Base-by-base conservation (phyloP, 2,888 invertebrate genomes). In the Capitulum mitella region DNA sequence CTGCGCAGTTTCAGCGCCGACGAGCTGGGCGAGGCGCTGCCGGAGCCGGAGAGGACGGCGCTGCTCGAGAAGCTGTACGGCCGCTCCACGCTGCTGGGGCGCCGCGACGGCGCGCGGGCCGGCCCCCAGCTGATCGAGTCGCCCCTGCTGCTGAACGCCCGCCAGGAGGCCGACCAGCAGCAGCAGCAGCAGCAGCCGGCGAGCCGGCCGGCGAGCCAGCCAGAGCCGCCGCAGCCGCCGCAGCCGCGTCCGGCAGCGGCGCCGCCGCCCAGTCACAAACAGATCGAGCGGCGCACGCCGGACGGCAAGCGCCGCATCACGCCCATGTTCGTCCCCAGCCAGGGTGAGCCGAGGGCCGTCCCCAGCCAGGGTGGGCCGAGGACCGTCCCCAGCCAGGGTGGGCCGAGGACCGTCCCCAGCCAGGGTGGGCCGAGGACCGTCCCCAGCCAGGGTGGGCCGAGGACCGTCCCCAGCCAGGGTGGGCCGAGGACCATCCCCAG, bases 241-340 rank as follows among this genome's bases (percentile, higher is more conserved):
- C 40, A 48, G 40, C 19, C 48, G n/a, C 37, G 22, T 8, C 78
- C 58, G 37, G 46, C 32, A 6, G 37, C 51, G 37, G 46, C 32
- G 19, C 61, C 51, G 37, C 74, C 26, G 46, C 76, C 5, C 78
- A 77, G 43, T 46, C n/a, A 92, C 87, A 92, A 95, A 83, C 97
- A 98, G 89, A 94, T 97, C 37, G 97, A 98, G 87, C 96, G 95
- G 0, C 89, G 94, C 82, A 93, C 96, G 6, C 92, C 95, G 1
- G 97, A 98, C 87, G 99, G 98, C 51, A 93, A 95, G 86, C 88
- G 98, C 70, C 89, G 98, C 81, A 99, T 99, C 82, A 98, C 97
- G 14, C 98, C 98, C 0, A 94, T 98, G 87, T 96, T 95, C 85
- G 92, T 98, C 83, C 94, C 95, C 34, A 89, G 90, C 5, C 70